phyloP scores from a whole-genome alignment of 2,797 vertebrate genomes.

The Rhadinocentrus ornatus region DNA sequence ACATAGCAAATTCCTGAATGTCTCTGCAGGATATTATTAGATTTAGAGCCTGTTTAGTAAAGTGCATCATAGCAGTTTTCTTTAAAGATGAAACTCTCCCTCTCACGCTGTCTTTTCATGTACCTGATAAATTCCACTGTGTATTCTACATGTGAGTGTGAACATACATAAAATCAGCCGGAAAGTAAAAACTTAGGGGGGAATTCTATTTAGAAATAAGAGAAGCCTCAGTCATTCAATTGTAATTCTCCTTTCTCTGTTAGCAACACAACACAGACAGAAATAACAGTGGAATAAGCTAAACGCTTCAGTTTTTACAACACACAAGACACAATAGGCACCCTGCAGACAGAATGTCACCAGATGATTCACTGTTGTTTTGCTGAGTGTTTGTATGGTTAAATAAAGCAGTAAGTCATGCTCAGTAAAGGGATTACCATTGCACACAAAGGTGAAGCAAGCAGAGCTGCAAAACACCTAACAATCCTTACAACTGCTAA shows the following conservation, averaged over 20 bases:
- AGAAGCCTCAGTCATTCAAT: slow-evolving; percentile 33
- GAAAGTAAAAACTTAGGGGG: slow-evolving; percentile 47
- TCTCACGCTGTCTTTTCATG: slow-evolving; percentile 27
- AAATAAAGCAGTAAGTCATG: slow-evolving; percentile 37
- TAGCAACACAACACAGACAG: slow-evolving; percentile 45
- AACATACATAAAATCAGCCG: slow-evolving; percentile 34
- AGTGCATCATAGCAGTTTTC: slow-evolving; percentile 32
- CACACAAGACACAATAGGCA: slow-evolving; percentile 62
- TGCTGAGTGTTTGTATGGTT: slow-evolving; percentile 32
- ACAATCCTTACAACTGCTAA: slow-evolving; percentile 21
- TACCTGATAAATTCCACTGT: slow-evolving; percentile 62
- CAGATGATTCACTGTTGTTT: slow-evolving; percentile 56
- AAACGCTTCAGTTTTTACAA: slow-evolving; percentile 49
- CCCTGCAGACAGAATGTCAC: slow-evolving; percentile 52
- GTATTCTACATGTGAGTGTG: slow-evolving; percentile 34
- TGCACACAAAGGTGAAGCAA: slow-evolving; percentile 25
- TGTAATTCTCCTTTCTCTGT: slow-evolving; percentile 47
- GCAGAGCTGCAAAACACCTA: slow-evolving; percentile 33
- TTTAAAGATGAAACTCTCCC: slow-evolving; percentile 36
- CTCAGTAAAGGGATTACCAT: slow-evolving; percentile 39
- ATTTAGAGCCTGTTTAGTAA: slow-evolving; percentile 57
- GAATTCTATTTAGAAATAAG: slow-evolving; percentile 54
- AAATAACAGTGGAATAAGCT: slow-evolving; percentile 64
- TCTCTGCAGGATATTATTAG: slow-evolving; percentile 57
- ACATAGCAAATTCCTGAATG: slow-evolving; percentile 49